Base-by-base conservation (phyloP, 2,797 vertebrate species). In the Microctenopoma lineatum region DNA sequence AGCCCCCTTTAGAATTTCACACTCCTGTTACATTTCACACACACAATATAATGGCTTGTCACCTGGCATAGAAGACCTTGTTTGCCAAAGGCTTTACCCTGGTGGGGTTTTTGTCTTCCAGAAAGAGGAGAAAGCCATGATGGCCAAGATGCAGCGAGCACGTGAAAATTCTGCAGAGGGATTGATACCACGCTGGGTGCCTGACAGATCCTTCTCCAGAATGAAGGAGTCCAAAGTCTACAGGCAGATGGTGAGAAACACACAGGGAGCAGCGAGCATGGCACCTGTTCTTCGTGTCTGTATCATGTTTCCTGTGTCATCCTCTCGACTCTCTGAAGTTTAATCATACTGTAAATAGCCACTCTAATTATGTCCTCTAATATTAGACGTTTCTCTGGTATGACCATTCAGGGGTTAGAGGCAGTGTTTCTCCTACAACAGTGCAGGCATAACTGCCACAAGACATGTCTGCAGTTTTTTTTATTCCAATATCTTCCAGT, bases 41-140 rank as follows among this genome's bases (percentile, higher is more conserved):
- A 75, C 41, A 64, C 79, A 69, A 36, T 78, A 64, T 80, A 84
- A 89, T 82, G 59, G 54, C 56, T 81, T 71, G 56, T 85, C 84
- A 82, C 77, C 58, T 75, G 60, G 60, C 58, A 58, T 45, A 59
- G 76, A 79, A 72, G 64, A 58, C 25, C 18, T 67, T 62, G 15
- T 56, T 75, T 73, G 53, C 63, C 36, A 75, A 42, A 75, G 46
- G 44, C 5, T 70, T 32, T 54, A 46, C 15, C 63, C 55, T 59
- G 44, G 39, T 66, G 64, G 29, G 18, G 9, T 66, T 72, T 79
- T 80, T 59, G 29, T 73, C 46, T 26, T 72, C 3, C 87, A 99
- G 97, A 98, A 98, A 92, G 97, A 98, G 58, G 97, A 98, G 90
- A 98, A 98, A 75, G 97, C 96, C 73, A 87, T 97, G 94, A 94